Evolutionary conservation across 2,797 vertebrate species (phyloP), one percentile per base, ranked within the genome.

Genomic region (Limosa lapponica): DNA sequence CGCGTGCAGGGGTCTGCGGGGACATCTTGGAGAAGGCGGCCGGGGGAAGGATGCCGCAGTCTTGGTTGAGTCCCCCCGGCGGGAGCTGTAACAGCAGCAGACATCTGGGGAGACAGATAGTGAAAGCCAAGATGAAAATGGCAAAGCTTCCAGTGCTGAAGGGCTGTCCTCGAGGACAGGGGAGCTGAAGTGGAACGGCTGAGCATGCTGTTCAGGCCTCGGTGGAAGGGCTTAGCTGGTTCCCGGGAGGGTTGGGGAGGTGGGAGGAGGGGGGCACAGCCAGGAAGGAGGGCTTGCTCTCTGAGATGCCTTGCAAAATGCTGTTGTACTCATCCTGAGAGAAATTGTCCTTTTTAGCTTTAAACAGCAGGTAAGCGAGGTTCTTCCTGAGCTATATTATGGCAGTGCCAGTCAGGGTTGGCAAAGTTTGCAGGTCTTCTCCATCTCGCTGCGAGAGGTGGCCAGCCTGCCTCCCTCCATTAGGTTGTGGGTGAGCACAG

Each of bases 51-150:
- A 71, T 51, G 58, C 72, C 4, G 5, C 67, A 11, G 87, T 10
- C 70, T 32, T 72, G 75, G 52, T 32, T 5, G 44, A 91, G 67
- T 96, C 78, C 91, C 91, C 82, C 85, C 2, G 1, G 74, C n/a
- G 2, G 52, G 93, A 93, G 66, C 93, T 86, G 75, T 92, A 87
- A 65, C 74, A 90, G 92, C 94, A 73, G 91, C 92, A 93, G 96
- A 62, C 72, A 89, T 93, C 93, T 95, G 94, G 87, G 89, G 82
- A 96, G 92, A 72, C 81, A 97, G 97, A 97, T 97, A 97, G 94
- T 6, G 84, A 94, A 89, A 91, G 81, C 78, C 84, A 87, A 70
- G 95, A 96, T 78, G 91, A 25, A 90, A 93, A 92, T 34, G 92
- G 95, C 84, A 93, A 82, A 84, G 84, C 91, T 70, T 93, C 67